Conservation (phyloP, 2,797 vertebrate species). For the Coccyzus lansbergi region DNA sequence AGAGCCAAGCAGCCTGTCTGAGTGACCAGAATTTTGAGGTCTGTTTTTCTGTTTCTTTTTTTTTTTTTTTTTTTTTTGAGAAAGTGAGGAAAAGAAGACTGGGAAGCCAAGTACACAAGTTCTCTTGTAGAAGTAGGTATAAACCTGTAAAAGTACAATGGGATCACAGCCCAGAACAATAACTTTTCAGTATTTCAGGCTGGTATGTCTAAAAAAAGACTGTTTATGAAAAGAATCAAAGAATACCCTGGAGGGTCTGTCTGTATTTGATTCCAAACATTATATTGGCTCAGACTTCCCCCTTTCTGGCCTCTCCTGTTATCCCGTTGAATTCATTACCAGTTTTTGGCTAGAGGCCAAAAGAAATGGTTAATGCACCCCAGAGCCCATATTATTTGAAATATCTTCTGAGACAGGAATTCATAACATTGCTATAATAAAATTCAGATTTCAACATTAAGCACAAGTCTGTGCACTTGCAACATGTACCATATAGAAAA, state of each 20-base stretch:
- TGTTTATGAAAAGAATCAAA: neutral
- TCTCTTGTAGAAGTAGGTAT: neutral
- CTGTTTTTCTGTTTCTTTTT: neutral
- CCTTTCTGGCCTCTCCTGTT: slow-evolving; percentile 9
- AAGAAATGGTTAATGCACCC: slow-evolving; percentile 17
- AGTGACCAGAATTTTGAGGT: neutral
- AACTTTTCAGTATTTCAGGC: neutral
- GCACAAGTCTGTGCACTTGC: neutral
- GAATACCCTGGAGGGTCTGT: neutral
- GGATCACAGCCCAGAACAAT: neutral
- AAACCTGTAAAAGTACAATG: neutral
- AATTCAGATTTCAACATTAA: slow-evolving; percentile 12
- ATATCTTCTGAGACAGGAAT: slow-evolving; percentile 42
- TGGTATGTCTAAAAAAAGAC: neutral
- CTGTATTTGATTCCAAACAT: slow-evolving; percentile 12
- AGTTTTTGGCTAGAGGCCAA: slow-evolving; percentile 30
- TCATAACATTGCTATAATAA: slow-evolving; percentile 25
- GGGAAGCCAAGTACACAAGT: neutral
- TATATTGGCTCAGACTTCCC: neutral
- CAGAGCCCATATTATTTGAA: slow-evolving; percentile 29
- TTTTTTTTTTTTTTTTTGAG: no score
- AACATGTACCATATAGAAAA: neutral
- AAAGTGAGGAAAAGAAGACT: neutral
- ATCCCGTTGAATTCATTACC: neutral
- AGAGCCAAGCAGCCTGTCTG: neutral